Conservation (phyloP, 2,797 vertebrate genomes). For the Oreortyx pictus region DNA sequence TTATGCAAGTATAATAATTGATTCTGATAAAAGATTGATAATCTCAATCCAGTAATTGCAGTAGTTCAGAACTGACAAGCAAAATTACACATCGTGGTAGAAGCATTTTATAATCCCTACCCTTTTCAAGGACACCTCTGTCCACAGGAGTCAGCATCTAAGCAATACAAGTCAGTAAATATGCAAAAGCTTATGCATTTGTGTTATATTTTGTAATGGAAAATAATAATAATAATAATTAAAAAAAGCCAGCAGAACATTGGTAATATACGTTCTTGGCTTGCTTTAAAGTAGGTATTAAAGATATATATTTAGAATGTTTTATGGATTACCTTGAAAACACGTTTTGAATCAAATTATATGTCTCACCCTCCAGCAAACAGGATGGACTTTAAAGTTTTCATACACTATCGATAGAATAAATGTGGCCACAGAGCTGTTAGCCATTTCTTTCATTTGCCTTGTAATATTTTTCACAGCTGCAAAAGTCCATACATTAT, state of each 20-base stretch:
- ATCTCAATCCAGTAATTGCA: background rate
- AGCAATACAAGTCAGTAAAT: background rate
- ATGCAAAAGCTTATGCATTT: background rate
- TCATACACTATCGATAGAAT: background rate
- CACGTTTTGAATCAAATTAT: background rate
- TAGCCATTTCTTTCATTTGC: background rate
- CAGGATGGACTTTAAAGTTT: background rate
- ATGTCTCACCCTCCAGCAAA: background rate
- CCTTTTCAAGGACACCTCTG: background rate
- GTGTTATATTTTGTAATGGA: background rate
- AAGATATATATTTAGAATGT: background rate
- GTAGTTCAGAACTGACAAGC: background rate
- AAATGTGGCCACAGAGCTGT: background rate
- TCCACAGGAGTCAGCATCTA: background rate
- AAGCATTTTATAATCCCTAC: background rate
- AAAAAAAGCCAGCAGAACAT: background rate
- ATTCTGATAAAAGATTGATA: background rate
- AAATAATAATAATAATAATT: background rate
- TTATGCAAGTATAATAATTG: background rate
- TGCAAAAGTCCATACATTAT: background rate
- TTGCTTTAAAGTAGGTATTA: background rate
- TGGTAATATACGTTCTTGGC: background rate
- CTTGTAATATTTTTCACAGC: background rate
- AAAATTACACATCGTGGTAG: background rate
- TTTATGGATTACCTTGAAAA: background rate